A percentile compares a stretch with the other conserved stretches of the same genome.
These are phyloP conservation scores for Tenrec ecaudatus DNA, from an alignment of 2,113 vertebrate species.

Conservation along the genomic window DNA sequence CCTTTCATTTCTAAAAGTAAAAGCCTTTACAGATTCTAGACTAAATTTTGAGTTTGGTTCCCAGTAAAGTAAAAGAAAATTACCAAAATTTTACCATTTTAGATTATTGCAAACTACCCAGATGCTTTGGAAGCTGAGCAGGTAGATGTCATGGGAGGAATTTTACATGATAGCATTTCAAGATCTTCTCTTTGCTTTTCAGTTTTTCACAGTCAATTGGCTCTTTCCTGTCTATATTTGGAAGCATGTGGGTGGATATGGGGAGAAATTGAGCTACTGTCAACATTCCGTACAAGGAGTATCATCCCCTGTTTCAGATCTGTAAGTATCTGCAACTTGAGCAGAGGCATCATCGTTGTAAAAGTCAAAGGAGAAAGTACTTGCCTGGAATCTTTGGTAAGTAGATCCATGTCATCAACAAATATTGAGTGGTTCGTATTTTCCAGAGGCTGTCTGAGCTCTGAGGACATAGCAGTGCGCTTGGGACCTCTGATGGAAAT, in stretches of 20 bases:
- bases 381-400: background rate
- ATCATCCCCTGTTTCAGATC: background rate
- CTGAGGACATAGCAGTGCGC: background rate
- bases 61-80: constrained; percentile 2
- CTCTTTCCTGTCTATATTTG: background rate
- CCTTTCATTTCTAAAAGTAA: background rate
- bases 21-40: background rate
- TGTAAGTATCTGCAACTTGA: background rate
- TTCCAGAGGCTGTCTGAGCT: background rate
- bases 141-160: background rate
- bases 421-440: background rate
- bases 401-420: background rate
- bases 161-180: background rate
- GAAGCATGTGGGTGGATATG: background rate
- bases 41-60: background rate
- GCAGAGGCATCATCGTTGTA: background rate
- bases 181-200: background rate
- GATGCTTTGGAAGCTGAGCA: background rate
- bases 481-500: background rate
- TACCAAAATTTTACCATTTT: background rate
- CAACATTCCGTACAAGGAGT: background rate
- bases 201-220: background rate
- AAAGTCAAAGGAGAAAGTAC: background rate
- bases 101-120: background rate
- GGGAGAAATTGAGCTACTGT: background rate